Percentiles rank a stretch among this genome's conserved stretches.
Conservation (phyloP, 53 echinoderm and acorn worm species). For the Actinopyga echinites region DNA sequence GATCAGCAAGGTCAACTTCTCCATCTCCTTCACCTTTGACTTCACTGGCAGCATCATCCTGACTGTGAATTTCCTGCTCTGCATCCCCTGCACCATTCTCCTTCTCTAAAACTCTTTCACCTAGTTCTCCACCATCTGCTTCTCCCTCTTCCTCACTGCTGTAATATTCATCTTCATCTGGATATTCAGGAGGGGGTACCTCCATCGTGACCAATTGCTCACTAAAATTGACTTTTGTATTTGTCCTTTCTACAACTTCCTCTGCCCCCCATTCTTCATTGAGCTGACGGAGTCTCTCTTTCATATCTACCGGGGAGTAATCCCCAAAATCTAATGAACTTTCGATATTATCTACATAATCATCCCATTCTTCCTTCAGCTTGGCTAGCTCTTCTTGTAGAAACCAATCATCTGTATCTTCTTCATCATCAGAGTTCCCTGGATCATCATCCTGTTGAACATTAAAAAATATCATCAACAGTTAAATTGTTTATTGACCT, state of each 20-base stretch:
- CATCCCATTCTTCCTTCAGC: slow-evolving; percentile 26
- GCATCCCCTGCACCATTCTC: background rate
- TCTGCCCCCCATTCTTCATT: slow-evolving; percentile 86
- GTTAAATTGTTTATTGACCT: no score
- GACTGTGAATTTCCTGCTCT: background rate
- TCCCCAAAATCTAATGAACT: slow-evolving; percentile 65
- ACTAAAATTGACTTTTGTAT: slow-evolving; percentile 80
- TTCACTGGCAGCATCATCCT: background rate
- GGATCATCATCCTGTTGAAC: background rate
- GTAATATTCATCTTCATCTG: background rate
- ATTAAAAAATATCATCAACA: no score
- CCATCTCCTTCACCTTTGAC: slow-evolving; percentile 3
- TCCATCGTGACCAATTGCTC: slow-evolving; percentile 80
- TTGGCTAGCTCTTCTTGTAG: slow-evolving; percentile 23
- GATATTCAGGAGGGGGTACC: slow-evolving; percentile 63
- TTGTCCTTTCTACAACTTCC: slow-evolving; percentile 73
- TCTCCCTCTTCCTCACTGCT: background rate
- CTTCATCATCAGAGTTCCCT: slow-evolving; percentile 43
- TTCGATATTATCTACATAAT: slow-evolving; percentile 25
- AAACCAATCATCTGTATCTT: background rate
- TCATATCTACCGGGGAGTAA: slow-evolving; percentile 64
- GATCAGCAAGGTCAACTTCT: background rate
- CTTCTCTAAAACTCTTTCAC: background rate
- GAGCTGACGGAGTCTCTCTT: slow-evolving; percentile 63
- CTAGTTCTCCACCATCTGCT: background rate